phyloP scores from a whole-genome alignment of 2,113 vertebrate species.

The Reinhardtius hippoglossoides region DNA sequence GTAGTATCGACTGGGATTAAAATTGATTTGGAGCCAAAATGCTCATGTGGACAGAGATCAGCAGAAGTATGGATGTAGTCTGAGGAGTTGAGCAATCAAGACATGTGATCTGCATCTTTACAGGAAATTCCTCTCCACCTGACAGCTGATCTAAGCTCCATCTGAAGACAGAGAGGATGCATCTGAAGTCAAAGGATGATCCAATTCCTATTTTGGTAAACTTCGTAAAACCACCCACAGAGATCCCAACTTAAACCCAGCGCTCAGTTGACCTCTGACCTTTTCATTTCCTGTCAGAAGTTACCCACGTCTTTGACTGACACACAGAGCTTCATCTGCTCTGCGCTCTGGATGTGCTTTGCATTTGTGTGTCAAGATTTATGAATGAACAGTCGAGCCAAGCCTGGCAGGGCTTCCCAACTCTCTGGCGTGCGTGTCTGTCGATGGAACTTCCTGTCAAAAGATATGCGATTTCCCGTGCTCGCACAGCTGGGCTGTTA shows the following conservation, averaged over 20 bases:
- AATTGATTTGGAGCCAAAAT: too few relatives aligned
- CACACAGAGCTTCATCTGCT: slow-evolving; percentile 26
- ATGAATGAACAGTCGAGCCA: slow-evolving; percentile 64
- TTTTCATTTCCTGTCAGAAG: slow-evolving; percentile 58
- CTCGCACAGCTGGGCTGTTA: slow-evolving; percentile 60
- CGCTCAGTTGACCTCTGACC: slow-evolving; percentile 46
- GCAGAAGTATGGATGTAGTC: not conserved
- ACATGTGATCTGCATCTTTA: slow-evolving; percentile 46
- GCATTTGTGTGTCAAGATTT: slow-evolving; percentile 54
- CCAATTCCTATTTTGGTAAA: slow-evolving; percentile 25
- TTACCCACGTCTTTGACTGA: slow-evolving; percentile 27
- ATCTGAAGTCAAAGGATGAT: slow-evolving; percentile 37
- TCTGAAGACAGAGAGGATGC: slow-evolving; percentile 46
- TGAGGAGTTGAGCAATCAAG: slow-evolving; percentile 1
- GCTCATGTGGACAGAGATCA: too few relatives aligned
- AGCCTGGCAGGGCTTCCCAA: slow-evolving; percentile 67
- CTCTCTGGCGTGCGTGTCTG: slow-evolving; percentile 34
- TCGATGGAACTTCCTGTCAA: slow-evolving; percentile 74
- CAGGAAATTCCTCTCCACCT: slow-evolving; percentile 48
- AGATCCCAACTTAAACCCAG: slow-evolving; percentile 30
- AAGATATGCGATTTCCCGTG: slow-evolving; percentile 68
- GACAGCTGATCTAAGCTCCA: slow-evolving; percentile 12
- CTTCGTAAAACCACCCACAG: slow-evolving; percentile 26
- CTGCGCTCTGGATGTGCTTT: slow-evolving; percentile 13
- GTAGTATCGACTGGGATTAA: too few relatives aligned